Base-by-base conservation (phyloP, 2,797 vertebrate species). In the Triplophysa bombifrons region DNA sequence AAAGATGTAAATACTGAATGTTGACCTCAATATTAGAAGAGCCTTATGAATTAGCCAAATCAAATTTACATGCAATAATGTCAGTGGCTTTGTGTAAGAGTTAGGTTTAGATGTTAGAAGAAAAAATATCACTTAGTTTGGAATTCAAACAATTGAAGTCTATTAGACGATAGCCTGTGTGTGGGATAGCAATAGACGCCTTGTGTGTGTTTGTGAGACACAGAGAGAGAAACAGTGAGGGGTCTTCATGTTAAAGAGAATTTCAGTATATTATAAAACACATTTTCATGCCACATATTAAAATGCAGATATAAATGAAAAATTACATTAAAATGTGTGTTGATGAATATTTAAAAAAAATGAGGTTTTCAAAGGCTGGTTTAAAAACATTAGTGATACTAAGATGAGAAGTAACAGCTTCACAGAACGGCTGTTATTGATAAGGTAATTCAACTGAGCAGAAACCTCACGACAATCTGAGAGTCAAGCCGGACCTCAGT, bases 401-500 rank as follows among this genome's bases (percentile, higher is more conserved):
- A 4, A 56, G 63, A 66, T 12, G 10, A 9, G 17, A 46, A 27
- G 60, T n/a, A 6, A 41, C 50, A 53, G 48, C 76, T 46, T 27
- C 20, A 20, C 22, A 69, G 34, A 20, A 46, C 11, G 60, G 12
- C 34, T 72, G 30, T 30, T 38, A 58, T 51, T 20, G 56, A 55
- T 22, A 66, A 76, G 74, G 50, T 78, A 80, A 81, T 85, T 79
- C 63, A 72, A 66, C 25, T 44, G 56, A 70, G 20, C 74, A 84
- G 77, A 71, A 74, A 74, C 55, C 70, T 55, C 38, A 14, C 25
- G 76, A 69, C 77, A 78, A 82, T 85, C 76, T 77, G 64, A 85
- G 76, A 85, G 79, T 82, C 79, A 85, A 85, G 84, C 84, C 83
- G 84, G 84, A 85, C 84, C 80, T 85, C 84, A 83, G 82, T 83